Evolutionary conservation across 37 sponge, comb jelly and placozoan species (phyloP).

Genomic region (Agelas oroides): DNA sequence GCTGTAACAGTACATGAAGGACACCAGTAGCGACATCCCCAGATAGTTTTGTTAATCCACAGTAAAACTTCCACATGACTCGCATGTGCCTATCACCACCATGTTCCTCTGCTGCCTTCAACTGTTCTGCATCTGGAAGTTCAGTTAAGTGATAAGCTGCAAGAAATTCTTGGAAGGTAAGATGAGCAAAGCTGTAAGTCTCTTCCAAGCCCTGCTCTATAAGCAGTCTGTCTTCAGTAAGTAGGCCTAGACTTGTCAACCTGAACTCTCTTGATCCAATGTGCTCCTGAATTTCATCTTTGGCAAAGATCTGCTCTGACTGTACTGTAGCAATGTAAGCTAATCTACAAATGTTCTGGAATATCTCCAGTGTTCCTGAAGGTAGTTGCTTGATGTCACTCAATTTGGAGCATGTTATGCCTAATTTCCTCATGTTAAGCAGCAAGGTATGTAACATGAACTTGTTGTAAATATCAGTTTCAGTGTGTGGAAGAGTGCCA

Average conservation of each 20-base stretch:
- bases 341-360: constrained; percentile 10
- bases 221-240: not conserved
- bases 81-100: not conserved
- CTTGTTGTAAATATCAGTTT: constrained; percentile 27
- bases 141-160: constrained; percentile 27
- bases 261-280: too few species aligned
- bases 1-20: too few species aligned
- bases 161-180: too few species aligned
- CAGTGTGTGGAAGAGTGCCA: constrained; percentile 7
- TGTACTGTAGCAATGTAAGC: constrained; percentile 1
- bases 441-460: constrained; percentile 3
- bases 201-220: not conserved
- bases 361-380: not conserved
- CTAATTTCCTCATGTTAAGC: not conserved
- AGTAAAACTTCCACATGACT: constrained; percentile 35
- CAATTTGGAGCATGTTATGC: too few species aligned
- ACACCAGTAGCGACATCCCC: not conserved
- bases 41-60: constrained; percentile 10
- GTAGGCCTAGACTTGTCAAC: constrained; percentile 16
- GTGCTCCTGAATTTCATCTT: not conserved
- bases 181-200: constrained; percentile 30
- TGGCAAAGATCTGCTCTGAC: not conserved
- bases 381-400: not conserved
- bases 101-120: not conserved
- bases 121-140: not conserved